A percentile compares a stretch with the other conserved stretches of the same genome.
These are phyloP conservation scores for Oncorhynchus mykiss DNA, from an alignment of 2,113 vertebrate genomes.

Conservation along the genomic window DNA sequence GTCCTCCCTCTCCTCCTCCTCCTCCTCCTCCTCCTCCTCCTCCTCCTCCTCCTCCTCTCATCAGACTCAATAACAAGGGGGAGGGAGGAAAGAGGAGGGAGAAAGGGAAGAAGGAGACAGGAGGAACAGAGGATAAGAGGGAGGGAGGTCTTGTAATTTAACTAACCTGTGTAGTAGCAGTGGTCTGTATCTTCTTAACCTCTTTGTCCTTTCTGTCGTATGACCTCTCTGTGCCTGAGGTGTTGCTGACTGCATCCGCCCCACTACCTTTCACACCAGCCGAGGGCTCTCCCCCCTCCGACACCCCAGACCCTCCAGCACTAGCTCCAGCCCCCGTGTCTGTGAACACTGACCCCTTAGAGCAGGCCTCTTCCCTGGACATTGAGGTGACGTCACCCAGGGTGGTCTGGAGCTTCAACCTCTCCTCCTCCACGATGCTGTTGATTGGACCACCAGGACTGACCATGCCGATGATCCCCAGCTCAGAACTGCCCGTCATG, in stretches of 20 bases:
- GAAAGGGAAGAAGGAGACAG: too few relatives aligned
- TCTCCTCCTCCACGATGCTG: constrained; percentile 64
- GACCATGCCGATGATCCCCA: constrained; percentile 73
- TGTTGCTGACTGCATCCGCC: constrained; percentile 80
- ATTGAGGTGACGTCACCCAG: constrained; percentile 86
- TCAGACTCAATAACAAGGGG: too few relatives aligned
- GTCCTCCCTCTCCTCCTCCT: constrained; percentile 26
- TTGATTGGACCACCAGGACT: too few relatives aligned
- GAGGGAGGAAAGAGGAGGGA: too few relatives aligned
- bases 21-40: too few relatives aligned
- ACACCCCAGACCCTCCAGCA: constrained; percentile 77
- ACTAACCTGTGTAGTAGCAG: constrained; percentile 90
- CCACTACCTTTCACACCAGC: constrained; percentile 83
- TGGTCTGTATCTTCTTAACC: constrained; percentile 95
- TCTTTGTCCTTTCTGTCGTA: constrained; percentile 98
- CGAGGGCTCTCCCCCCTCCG: constrained; percentile 58
- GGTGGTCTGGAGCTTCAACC: constrained; percentile 75
- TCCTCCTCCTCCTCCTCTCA: background rate
- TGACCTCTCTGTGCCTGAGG: constrained; percentile 91
- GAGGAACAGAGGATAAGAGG: background rate
- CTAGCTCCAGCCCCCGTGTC: constrained; percentile 46
- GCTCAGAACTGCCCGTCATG: constrained; percentile 83
- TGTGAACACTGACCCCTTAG: constrained; percentile 74
- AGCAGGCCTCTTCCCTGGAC: constrained; percentile 60
- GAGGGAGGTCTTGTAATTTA: background rate